Evolutionary conservation across 1,140 invertebrate genomes (phyloP).

Genomic region (Panulirus ornatus): DNA sequence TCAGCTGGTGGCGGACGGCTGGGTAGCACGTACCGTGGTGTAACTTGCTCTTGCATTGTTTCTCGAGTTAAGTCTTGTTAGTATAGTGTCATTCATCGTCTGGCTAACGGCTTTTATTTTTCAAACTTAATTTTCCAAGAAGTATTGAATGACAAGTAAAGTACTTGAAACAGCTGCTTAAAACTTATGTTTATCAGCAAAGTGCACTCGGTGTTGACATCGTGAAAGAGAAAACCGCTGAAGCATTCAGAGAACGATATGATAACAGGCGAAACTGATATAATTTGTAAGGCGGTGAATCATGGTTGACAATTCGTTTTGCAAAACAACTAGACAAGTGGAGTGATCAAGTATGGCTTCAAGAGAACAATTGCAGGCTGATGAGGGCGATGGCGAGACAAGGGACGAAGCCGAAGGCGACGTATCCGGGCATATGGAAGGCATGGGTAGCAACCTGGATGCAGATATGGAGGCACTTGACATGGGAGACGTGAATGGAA

Average conservation of each 20-base stretch:
- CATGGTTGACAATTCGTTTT: neutral
- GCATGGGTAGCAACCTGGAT: neutral
- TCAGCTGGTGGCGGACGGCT: neutral
- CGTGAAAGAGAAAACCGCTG: neutral
- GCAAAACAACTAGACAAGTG: neutral
- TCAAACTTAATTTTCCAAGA: neutral
- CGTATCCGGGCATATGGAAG: neutral
- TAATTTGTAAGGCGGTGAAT: neutral
- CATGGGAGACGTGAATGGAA: constrained; percentile 1
- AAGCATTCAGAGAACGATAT: neutral
- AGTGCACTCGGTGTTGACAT: neutral
- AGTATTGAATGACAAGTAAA: neutral
- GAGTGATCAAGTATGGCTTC: neutral
- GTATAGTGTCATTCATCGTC: neutral
- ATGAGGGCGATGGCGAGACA: neutral
- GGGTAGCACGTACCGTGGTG: neutral
- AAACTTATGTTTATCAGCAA: neutral
- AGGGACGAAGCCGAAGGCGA: neutral
- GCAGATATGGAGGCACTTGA: neutral
- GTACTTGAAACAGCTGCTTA: neutral
- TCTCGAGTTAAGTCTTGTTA: neutral
- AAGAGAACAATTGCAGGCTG: neutral
- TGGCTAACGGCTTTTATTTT: neutral
- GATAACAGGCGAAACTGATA: neutral
- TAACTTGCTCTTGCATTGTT: neutral